A percentile compares a stretch with the other conserved stretches of the same genome.
Evolutionary conservation across 2,888 invertebrate species (phyloP).

Genomic region (Eupithecia centaureata): DNA sequence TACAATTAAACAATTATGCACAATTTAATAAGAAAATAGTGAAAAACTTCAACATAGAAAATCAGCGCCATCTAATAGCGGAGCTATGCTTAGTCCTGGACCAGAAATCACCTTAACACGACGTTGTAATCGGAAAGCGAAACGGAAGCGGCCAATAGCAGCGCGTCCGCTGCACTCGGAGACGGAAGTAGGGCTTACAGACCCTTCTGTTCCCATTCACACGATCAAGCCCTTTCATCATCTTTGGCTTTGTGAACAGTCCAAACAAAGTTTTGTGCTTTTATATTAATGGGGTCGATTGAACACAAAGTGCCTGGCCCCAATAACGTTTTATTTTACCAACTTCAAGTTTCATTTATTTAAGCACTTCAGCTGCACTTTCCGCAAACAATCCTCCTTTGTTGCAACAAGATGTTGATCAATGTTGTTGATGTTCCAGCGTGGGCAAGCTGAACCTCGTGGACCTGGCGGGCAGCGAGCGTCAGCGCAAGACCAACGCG

Average conservation of each 20-base stretch:
- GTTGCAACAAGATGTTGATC: background rate
- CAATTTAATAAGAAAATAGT: too few species aligned
- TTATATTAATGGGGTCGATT: background rate
- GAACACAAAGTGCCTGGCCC: too few species aligned
- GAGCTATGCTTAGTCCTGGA: too few species aligned
- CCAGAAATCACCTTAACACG: too few species aligned
- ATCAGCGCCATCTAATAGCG: too few species aligned
- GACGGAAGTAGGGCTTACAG: slow-evolving; percentile 29
- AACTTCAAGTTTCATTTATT: too few species aligned
- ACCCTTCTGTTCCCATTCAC: background rate
- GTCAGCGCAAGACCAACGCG: slow-evolving; percentile 98
- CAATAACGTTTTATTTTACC: too few species aligned
- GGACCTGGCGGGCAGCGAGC: slow-evolving; percentile 98
- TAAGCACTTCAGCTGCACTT: too few species aligned
- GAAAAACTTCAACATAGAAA: too few species aligned
- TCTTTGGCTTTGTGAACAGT: too few species aligned
- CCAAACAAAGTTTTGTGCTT: background rate
- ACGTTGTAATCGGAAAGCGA: background rate
- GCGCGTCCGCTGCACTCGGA: slow-evolving; percentile 33
- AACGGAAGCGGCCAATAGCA: slow-evolving; percentile 47
- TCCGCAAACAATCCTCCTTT: background rate
- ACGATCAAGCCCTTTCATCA: background rate
- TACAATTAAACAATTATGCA: too few species aligned
- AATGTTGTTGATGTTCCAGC: slow-evolving; percentile 64
- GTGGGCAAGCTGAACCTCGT: slow-evolving; percentile 98